These are phyloP conservation scores for Pristionchus japonicus DNA, from an alignment of 2,888 invertebrate species.

Conservation along the genomic window DNA sequence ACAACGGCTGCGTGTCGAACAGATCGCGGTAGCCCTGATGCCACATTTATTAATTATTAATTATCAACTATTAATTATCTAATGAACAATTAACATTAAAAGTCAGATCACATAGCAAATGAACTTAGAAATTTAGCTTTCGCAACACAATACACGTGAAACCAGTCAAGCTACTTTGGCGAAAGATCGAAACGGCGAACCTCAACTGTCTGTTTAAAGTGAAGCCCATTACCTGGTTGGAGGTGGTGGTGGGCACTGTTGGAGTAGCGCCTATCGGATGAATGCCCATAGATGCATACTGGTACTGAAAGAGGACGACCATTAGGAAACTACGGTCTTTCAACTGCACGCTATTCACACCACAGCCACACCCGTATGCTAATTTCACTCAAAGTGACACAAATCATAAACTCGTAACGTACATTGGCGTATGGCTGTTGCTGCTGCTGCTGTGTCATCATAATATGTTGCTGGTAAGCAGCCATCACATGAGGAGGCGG, in stretches of 20 bases:
- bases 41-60: background rate
- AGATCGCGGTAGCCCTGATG: slow-evolving; percentile 24
- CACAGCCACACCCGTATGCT: background rate
- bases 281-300: background rate
- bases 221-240: background rate
- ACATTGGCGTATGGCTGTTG: no score
- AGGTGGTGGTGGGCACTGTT: background rate
- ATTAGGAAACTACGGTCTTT: background rate
- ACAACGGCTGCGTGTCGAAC: background rate
- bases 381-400: background rate
- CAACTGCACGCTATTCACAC: background rate
- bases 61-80: background rate
- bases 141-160: background rate
- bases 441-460: slow-evolving; percentile 5
- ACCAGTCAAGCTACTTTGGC: no score
- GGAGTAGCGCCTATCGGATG: background rate
- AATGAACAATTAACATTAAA: no score
- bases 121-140: background rate
- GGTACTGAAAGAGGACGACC: background rate
- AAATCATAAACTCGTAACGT: background rate
- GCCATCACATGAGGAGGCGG: slow-evolving; percentile 17
- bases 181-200: no score
- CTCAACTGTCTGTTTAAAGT: no score
- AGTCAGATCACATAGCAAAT: no score
- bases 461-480: slow-evolving; percentile 14